These are phyloP conservation scores for Noctuana brunneofusca DNA, from an alignment of 2,888 invertebrate genomes.

Conservation along the genomic window DNA sequence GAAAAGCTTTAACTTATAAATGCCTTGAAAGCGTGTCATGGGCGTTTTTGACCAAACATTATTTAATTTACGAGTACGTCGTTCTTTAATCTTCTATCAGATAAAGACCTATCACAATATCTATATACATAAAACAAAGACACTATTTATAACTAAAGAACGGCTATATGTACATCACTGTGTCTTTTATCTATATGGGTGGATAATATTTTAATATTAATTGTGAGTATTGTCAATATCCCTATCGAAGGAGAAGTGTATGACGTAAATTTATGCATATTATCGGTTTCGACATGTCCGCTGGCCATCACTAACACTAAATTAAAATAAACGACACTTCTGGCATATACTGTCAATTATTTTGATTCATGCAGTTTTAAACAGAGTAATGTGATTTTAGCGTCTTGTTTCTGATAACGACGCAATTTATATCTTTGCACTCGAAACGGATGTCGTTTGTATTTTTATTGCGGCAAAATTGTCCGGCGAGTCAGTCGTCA, in stretches of 20 bases:
- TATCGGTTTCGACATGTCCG: background rate
- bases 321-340: conserved; percentile 23
- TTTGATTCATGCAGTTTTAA: conserved; percentile 32
- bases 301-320: background rate
- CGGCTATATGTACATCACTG: too few relatives aligned
- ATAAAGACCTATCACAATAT: too few relatives aligned
- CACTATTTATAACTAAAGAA: too few relatives aligned
- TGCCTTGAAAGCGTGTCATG: too few relatives aligned
- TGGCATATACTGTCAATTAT: conserved; percentile 32
- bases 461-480: conserved; percentile 16
- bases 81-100: too few relatives aligned
- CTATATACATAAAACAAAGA: too few relatives aligned
- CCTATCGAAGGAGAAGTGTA: background rate
- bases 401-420: conserved; percentile 27
- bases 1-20: too few relatives aligned
- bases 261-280: background rate
- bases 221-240: background rate
- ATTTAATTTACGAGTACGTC: too few relatives aligned
- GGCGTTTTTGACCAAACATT: too few relatives aligned
- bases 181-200: too few relatives aligned
- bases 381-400: conserved; percentile 29
- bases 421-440: conserved; percentile 25
- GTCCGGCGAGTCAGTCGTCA: conserved; percentile 2
- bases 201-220: too few relatives aligned
- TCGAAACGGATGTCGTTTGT: conserved; percentile 25